Base-by-base conservation (phyloP, 2,888 invertebrate species). In the Tipula vernalis region DNA sequence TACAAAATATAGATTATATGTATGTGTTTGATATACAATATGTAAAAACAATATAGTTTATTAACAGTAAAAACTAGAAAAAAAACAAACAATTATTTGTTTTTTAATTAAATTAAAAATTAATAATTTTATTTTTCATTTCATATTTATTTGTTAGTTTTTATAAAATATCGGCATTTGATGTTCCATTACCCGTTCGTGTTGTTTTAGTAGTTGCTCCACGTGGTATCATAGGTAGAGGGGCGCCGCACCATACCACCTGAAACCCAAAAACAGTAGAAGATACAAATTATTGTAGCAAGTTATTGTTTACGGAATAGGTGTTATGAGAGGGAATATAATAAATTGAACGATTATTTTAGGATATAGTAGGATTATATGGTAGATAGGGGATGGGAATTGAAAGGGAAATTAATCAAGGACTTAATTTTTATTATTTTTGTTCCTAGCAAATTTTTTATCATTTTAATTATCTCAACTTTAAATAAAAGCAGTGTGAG, bases 171-270 rank as follows among this genome's bases (percentile, higher is more conserved):
- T 91, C 91, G 88, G 90, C 90, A 88, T 91, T 91, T 88, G 91
- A 91, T 84, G 90, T 94, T 13, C 95, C 95, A 90, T 94, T 95
- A 89, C 95, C 95, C 86, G 93, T 92, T 87, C 95, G 92, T 3
- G 95, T 95, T 0, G 95, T 95, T 90, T 94, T 95, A 71, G 95
- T 95, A 36, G 93, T 91, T 88, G 91, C 91, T 87, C 91, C 91
- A 88, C 90, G 90, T 88, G 90, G 89, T 87, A 90, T 89, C 87
- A 92, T 88, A 51, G 90, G 90, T 39, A 90, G 91, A 28, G 91
- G 91, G 87, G 90, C 90, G 87, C 91, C 90, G 86, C 91, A 92
- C 91, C 91, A 92, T 83, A 92, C 91, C 87, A 92, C 90, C 91
- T 92, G 84, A 39, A 84, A 84, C 84, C 84, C 84, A 84, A 84